A percentile compares a stretch with the other conserved stretches of the same genome.
These are phyloP conservation scores for Nomada fucata DNA, from an alignment of 2,888 invertebrate species.

Conservation along the genomic window DNA sequence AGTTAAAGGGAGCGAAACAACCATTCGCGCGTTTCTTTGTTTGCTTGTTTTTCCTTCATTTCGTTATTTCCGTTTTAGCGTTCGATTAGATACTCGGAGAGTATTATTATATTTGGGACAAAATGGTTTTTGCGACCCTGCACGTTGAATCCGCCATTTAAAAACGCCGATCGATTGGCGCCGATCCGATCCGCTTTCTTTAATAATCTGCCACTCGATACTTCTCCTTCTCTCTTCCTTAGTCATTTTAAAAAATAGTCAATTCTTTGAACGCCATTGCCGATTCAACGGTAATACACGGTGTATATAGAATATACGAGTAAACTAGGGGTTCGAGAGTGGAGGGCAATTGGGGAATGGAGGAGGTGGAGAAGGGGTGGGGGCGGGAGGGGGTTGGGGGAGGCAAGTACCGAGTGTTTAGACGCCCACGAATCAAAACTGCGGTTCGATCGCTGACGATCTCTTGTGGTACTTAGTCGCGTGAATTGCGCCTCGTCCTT, in stretches of 20 bases:
- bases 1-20: constrained; percentile 68
- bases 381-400: background rate
- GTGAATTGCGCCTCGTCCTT: constrained; percentile 16
- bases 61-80: constrained; percentile 6
- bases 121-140: constrained; percentile 44
- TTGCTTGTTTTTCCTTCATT: constrained; percentile 1
- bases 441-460: constrained; percentile 28
- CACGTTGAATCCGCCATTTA: constrained; percentile 46
- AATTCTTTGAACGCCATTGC: constrained; percentile 75
- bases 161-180: constrained; percentile 38
- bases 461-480: constrained; percentile 14
- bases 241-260: constrained; percentile 79
- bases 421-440: constrained; percentile 69
- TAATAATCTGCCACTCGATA: constrained; percentile 80
- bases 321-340: constrained; percentile 21
- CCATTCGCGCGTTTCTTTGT: constrained; percentile 60
- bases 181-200: constrained; percentile 30
- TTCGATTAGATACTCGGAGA: constrained; percentile 45
- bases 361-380: background rate
- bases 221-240: constrained; percentile 16
- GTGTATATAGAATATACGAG: constrained; percentile 55
- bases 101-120: constrained; percentile 15
- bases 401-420: constrained; percentile 69
- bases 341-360: background rate
- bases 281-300: constrained; percentile 62